Evolutionary conservation across 1,140 invertebrate genomes (phyloP), one percentile per base, ranked within the genome.

Genomic region (Drosophila eugracilis): DNA sequence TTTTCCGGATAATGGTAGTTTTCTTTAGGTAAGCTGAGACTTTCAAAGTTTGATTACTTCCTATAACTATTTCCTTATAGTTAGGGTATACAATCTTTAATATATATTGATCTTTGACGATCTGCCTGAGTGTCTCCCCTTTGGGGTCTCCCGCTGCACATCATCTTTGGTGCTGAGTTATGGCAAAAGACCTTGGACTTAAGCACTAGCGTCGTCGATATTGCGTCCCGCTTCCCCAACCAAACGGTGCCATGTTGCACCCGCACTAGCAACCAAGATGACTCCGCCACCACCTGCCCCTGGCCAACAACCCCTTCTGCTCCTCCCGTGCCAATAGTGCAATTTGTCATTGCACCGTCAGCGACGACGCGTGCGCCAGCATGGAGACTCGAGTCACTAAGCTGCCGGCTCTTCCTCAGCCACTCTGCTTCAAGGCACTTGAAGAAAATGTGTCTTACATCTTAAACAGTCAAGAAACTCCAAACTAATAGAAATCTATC

Each of bases 161-260:
- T 73, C 75, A 80, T 77, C 62, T 76, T 58, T 60, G 49, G 17
- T 41, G 74, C 66, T 88, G 75, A 86, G 57, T 86, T 86, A 86
- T 86, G 59, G 77, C 74, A 88, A 83, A 86, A 81, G 78, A 86
- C 81, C 81, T 88, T 86, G 81, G 81, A 80, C 66, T 85, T 70
- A 74, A 83, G 65, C 65, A 79, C 63, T 41, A 37, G 62, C 57
- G 14, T 62, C 42, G 48, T 59, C 15, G 55, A 42, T 50, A 36
- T 14, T 26, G 5, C 10, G 9, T 15, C 22, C 12, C 26, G 30
- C 15, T 36, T n/a, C n/a, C n/a, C 19, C 30, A 45, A 36, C 42
- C 48, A 30, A 75, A 60, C 63, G 75, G 74, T 75, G 73, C 66
- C 54, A 59, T 49, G 42, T 42, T 57, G 63, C 74, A 76, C 75